phyloP scores from a whole-genome alignment of 2,888 invertebrate species.

The Uropetala carovei region DNA sequence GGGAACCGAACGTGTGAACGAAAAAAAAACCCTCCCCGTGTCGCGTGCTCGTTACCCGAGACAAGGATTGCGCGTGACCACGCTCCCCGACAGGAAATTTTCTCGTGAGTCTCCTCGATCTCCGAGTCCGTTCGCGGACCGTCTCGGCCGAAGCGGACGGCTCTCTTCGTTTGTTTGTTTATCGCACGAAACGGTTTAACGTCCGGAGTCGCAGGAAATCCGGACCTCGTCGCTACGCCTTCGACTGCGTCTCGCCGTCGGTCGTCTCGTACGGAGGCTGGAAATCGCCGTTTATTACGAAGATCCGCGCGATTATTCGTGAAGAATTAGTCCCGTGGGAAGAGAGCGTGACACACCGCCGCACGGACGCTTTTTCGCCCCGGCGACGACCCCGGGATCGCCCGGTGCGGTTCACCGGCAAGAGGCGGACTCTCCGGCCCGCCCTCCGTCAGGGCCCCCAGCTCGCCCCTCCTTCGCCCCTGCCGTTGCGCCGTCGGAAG shows the following conservation, averaged over 20 bases:
- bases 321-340: neutral
- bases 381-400: conserved; percentile 24
- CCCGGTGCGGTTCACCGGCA: conserved; percentile 24
- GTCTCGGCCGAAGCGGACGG: neutral
- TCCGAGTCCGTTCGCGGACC: neutral
- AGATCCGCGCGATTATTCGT: neutral
- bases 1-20: neutral
- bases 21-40: neutral
- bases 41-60: neutral
- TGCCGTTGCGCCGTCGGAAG: too few species aligned
- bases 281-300: neutral
- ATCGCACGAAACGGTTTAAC: neutral
- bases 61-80: neutral
- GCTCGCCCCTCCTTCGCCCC: too few species aligned
- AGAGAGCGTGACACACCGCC: conserved; percentile 23
- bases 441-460: too few species aligned
- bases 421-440: conserved; percentile 14
- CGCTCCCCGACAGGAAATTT: neutral
- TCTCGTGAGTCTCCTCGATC: too few species aligned
- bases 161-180: neutral
- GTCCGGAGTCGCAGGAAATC: neutral
- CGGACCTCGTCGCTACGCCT: neutral
- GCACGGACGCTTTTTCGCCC: conserved; percentile 13
- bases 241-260: neutral
- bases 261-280: neutral